Base-by-base conservation (phyloP, 2,888 invertebrate genomes). In the Gymnocheta viridis region DNA sequence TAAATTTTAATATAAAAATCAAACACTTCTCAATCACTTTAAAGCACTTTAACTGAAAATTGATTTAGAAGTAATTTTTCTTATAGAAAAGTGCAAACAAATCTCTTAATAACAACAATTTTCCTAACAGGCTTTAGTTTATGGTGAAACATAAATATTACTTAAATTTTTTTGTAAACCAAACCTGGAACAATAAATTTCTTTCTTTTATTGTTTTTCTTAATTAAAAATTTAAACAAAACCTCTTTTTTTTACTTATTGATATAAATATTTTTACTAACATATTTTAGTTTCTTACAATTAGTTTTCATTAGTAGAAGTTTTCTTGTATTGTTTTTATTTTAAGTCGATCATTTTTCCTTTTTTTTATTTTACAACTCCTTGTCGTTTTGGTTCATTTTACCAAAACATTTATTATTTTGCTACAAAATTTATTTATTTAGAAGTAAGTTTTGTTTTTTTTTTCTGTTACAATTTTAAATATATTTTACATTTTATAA, bases 311-410 rank as follows among this genome's bases (percentile, higher is more conserved):
- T 19, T 4, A 32, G 66, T 49, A 22, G 19, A 49, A 66, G 49
- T 32, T 32, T 32, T 32, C 14, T 66, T 9, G 14, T 54, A n/a
- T 54, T n/a, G 4, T 44, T 64, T 2, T 14, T 14, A 27, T n/a
- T 32, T 19, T 24, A 44, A 44, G 1, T 47, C 17, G 19, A 58
- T 58, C n/a, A 2, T 2, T 62, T 62, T 4, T 2, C 35, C 22
- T 24, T 41, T 62, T 44, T 35, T 51, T 67, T 51, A 51, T 32
- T 51, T 66, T 51, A 67, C 49, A 67, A 51, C 12, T 35, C n/a
- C 4, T 24, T 51, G 7, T 24, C 35, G 7, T 24, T 67, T 32
- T 49, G 49, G 32, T 49, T 51, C 22, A 22, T 24, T 67, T 67
- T 49, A 35, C n/a, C 49, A 29, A 49, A 35, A 35, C 29, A 27